Base-by-base conservation (phyloP, 2,888 invertebrate genomes). In the Spilarctia lutea region DNA sequence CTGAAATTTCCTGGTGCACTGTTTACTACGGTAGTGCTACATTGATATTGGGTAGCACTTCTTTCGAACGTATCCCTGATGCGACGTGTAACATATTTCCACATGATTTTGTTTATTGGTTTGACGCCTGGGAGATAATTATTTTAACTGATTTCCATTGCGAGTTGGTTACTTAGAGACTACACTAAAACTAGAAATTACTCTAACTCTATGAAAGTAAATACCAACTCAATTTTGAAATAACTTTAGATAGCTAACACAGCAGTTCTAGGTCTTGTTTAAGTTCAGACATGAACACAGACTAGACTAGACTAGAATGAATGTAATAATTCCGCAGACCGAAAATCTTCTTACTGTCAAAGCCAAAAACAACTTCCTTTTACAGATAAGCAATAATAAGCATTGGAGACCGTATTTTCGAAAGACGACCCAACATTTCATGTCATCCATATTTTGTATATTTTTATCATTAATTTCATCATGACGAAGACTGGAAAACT, bases 1-100 rank as follows among this genome's bases (percentile, higher is more conserved):
- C 86, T 82, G 72, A 85, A 79, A 81, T 83, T 89, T 42, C 82
- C 85, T 65, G 90, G 75, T 73, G 91, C 81, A 82, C 92, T 85
- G 80, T 93, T 93, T 67, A 92, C 91, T 77, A 94, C 88, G 78
- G 94, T 91, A 70, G 94, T 91, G 82, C 94, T 93, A 65, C 94
- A 91, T 88, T 93, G 94, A 83, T 96, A 94, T 86, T 94, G 94
- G 85, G 94, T 95, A 75, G 91, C 94, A 85, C 94, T 92, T 84
- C 94, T 91, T 82, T 96, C 96, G 82, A 96, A 91, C 48, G 95
- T 94, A 82, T 96, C 96, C 84, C 94, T 91, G 72, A 96, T 88
- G 71, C 96, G 94, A 56, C 96, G 93, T 45, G 96, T 91, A 72
- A 96, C 94, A 94, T 95, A 96, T 90, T 96, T 96, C 96, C 96